phyloP scores from a whole-genome alignment of 1,140 invertebrate species.

The Magallana angulata region DNA sequence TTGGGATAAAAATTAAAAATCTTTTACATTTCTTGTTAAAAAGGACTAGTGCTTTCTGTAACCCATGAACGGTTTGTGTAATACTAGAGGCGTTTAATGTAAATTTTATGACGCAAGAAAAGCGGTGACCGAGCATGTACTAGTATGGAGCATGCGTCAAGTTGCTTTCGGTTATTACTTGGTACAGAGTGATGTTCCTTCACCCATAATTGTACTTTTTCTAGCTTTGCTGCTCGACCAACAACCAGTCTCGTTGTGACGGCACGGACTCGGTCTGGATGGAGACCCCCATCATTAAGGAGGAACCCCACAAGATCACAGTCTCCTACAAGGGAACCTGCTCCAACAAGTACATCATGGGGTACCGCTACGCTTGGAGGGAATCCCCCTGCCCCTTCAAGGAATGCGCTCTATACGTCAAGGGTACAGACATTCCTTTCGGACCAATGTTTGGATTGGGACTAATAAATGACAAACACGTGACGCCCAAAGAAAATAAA shows the following conservation, averaged over 20 bases:
- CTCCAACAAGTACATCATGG: slow-evolving; percentile 50
- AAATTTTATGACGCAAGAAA: too few relatives aligned
- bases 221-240: slow-evolving; percentile 66
- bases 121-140: too few relatives aligned
- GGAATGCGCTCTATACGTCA: slow-evolving; percentile 72
- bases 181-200: too few relatives aligned
- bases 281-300: slow-evolving; percentile 59
- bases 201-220: not conserved
- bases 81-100: too few relatives aligned
- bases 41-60: too few relatives aligned
- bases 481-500: not conserved
- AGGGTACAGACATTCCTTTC: slow-evolving; percentile 63
- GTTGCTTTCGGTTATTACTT: too few relatives aligned
- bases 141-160: too few relatives aligned
- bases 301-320: slow-evolving; percentile 57
- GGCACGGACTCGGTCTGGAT: slow-evolving; percentile 60
- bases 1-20: too few relatives aligned
- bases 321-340: slow-evolving; percentile 54
- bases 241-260: slow-evolving; percentile 55
- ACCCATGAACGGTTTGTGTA: too few relatives aligned
- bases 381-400: slow-evolving; percentile 71
- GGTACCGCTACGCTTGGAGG: slow-evolving; percentile 76
- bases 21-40: too few relatives aligned
- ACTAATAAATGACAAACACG: not conserved
- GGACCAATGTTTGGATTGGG: slow-evolving; percentile 56